Evolutionary conservation across 2,888 invertebrate species (phyloP).

Genomic region (Peribatodes rhomboidaria): DNA sequence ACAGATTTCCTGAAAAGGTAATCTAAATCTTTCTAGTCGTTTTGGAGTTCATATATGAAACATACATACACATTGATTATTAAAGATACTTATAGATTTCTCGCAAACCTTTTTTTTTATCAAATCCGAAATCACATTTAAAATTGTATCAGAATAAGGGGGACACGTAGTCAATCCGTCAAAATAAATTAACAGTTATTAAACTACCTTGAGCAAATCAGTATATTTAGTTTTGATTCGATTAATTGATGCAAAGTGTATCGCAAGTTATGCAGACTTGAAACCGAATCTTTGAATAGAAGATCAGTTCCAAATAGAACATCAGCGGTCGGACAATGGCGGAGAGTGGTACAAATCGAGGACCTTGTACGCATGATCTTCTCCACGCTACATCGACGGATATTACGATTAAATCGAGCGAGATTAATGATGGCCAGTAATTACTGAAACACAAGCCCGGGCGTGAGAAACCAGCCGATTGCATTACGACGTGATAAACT

Average conservation of each 20-base stretch:
- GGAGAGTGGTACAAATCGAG: constrained; percentile 53
- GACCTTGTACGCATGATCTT: constrained; percentile 61
- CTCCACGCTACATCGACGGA: constrained; percentile 55
- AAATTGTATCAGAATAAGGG: too few relatives aligned
- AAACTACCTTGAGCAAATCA: constrained; percentile 9
- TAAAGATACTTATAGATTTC: too few relatives aligned
- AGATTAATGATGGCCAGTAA: constrained; percentile 65
- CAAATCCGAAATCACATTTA: too few relatives aligned
- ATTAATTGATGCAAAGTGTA: constrained; percentile 21
- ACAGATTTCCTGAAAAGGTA: too few relatives aligned
- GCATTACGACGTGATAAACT: constrained; percentile 57
- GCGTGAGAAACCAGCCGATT: constrained; percentile 62
- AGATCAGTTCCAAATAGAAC: constrained; percentile 47
- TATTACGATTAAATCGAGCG: constrained; percentile 59
- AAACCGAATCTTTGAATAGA: constrained; percentile 22
- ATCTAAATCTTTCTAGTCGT: too few relatives aligned
- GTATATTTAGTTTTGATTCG: constrained; percentile 14
- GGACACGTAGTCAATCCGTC: neutral
- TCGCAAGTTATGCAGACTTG: constrained; percentile 1
- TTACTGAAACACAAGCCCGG: constrained; percentile 55
- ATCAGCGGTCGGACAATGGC: constrained; percentile 56
- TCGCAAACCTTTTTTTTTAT: too few relatives aligned
- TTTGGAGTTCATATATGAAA: too few relatives aligned
- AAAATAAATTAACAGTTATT: neutral
- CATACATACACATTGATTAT: too few relatives aligned